A percentile compares a stretch with the other conserved stretches of the same genome.
These are phyloP conservation scores for Pristionchus fissidentatus DNA, from an alignment of 2,888 invertebrate genomes.

Conservation along the genomic window DNA sequence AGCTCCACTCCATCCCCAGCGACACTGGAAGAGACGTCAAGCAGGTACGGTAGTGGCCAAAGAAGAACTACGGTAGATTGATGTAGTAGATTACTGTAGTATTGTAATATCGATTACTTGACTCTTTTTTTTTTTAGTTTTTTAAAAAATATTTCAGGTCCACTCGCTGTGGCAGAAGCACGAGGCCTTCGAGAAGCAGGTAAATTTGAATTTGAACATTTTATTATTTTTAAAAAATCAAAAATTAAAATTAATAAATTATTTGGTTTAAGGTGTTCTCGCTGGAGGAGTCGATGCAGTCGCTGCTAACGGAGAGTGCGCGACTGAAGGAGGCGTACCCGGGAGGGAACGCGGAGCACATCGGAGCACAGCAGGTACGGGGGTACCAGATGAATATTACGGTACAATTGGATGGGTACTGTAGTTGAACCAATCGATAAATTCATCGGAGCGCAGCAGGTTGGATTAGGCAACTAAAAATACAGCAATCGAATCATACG, in stretches of 20 bases:
- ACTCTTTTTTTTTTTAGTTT: neutral
- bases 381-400: too few species aligned
- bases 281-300: constrained; percentile 77
- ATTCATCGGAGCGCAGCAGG: too few species aligned
- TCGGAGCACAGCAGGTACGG: constrained; percentile 85
- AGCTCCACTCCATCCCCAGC: constrained; percentile 88
- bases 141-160: constrained; percentile 77
- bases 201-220: constrained; percentile 82
- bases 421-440: too few species aligned
- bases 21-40: constrained; percentile 87
- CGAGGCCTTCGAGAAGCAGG: constrained; percentile 93
- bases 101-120: neutral
- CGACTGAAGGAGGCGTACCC: constrained; percentile 82
- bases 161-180: constrained; percentile 87
- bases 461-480: too few species aligned
- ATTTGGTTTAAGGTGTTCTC: neutral
- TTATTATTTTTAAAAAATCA: neutral
- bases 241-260: neutral
- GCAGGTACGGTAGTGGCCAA: constrained; percentile 53
- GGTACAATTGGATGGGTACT: too few species aligned
- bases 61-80: neutral
- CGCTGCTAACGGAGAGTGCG: constrained; percentile 92
- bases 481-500: too few species aligned
- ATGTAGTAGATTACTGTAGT: neutral
- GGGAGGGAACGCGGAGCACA: constrained; percentile 90